phyloP scores from a whole-genome alignment of 2,888 invertebrate genomes.

The Iphiclides podalirius region DNA sequence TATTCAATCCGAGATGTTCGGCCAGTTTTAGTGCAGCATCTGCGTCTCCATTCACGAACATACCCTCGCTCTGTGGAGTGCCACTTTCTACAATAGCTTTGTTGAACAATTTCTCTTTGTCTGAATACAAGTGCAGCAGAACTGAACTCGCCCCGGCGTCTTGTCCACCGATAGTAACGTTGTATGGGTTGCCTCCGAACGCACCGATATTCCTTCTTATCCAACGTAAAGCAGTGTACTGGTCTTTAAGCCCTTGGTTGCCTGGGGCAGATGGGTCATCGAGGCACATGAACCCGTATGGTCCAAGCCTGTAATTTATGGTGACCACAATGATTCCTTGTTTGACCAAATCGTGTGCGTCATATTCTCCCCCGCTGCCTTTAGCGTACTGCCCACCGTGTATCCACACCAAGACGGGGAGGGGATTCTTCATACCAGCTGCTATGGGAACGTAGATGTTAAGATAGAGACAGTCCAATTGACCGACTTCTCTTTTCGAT shows the following conservation, averaged over 20 bases:
- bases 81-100: conserved; percentile 67
- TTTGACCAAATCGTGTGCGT: conserved; percentile 51
- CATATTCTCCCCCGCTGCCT: conserved; percentile 53
- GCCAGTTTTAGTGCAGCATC: conserved; percentile 58
- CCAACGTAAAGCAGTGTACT: conserved; percentile 62
- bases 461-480: conserved; percentile 82
- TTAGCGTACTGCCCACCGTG: conserved; percentile 59
- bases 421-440: conserved; percentile 53
- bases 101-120: conserved; percentile 58
- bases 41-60: conserved; percentile 55
- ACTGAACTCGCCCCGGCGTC: conserved; percentile 62
- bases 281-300: conserved; percentile 70
- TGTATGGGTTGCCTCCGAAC: conserved; percentile 69
- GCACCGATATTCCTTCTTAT: conserved; percentile 58
- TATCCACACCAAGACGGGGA: conserved; percentile 68
- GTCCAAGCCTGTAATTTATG: conserved; percentile 66
- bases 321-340: conserved; percentile 63
- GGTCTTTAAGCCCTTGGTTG: conserved; percentile 70
- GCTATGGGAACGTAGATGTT: conserved; percentile 77
- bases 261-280: conserved; percentile 59
- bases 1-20: conserved; percentile 52
- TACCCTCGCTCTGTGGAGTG: conserved; percentile 56
- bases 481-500: conserved; percentile 38
- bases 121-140: conserved; percentile 59
- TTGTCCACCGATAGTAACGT: conserved; percentile 64